Evolutionary conservation across 1,140 invertebrate species (phyloP), one percentile per base, ranked within the genome.

Genomic region (Ephestia elutella): DNA sequence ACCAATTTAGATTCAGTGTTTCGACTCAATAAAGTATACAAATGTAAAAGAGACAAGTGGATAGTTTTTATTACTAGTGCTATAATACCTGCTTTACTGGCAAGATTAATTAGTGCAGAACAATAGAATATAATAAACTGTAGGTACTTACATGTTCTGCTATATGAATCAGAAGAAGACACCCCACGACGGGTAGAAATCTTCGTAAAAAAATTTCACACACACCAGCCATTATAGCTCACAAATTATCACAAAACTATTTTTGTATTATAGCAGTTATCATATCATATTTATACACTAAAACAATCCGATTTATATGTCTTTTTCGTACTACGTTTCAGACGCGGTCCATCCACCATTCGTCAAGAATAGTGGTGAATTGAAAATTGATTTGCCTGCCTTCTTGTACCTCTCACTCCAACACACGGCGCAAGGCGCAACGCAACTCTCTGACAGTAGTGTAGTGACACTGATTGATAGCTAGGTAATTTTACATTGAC

Each of bases 261-360:
- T 59, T 60, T 38, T 21, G 17, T 64, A 54, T 54, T 54, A 64
- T 56, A 59, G 55, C 59, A 63, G 49, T 68, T 67, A 71, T 82
- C 78, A 81, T 80, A 80, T 74, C 80, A 81, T 80, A 77, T 65
- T 80, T 80, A 70, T 35, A 70, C 70, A 59, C 57, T 49, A 66
- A 49, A 64, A 54, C 9, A 10, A 32, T 32, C 30, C 7, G 30
- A 32, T 8, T 32, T 32, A 1, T 21, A 53, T 21, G 51, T 48
- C 38, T 61, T 57, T 55, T 65, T 61, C 17, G 9, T 20, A 32
- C 49, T 13, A 55, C 58, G 65, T 59, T 61, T 67, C 49, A 54
- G 61, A 59, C 66, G 68, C 62, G 68, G 66, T 67, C 59, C 32
- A 48, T 50, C 59, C 60, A 53, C 56, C 48, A 57, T 54, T 57